Evolutionary conservation across 2,888 invertebrate genomes (phyloP), one percentile per base, ranked within the genome.

Genomic region (Nymphalis polychloros): DNA sequence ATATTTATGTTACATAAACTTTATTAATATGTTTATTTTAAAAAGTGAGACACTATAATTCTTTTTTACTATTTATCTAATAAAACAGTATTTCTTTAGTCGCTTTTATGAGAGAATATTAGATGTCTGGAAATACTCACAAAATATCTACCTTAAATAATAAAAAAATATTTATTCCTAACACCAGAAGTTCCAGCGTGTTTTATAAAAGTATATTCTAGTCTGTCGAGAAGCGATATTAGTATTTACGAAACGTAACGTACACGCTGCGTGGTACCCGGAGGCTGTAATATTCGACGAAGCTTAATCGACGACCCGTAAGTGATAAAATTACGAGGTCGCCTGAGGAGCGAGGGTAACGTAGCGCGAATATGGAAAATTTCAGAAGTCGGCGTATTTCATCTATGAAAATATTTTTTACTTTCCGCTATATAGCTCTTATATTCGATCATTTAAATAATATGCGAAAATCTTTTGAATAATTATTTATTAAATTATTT

Each of bases 281-380:
- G 10, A 64, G 67, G 46, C 27, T 55, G 50, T 64, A 61, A 67
- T 66, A 55, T 66, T 61, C 61, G 52, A 57, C 53, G 65, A 63
- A 53, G 63, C 48, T 41, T 53, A 67, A 57, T 64, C 67, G 67
- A 61, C 60, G 70, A 70, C 47, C 65, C 62, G 61, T 66, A 59
- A 70, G 64, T 67, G 64, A 70, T 70, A 67, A 61, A 50, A 64
- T 70, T 63, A 62, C 48, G 63, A 48, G n/a, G 61, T 31, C 53
- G 27, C 64, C 31, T 49, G 50, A 62, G 61, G 64, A 60, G 55
- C 49, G 64, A 13, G 41, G 23, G 48, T 46, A 55, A 64, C 49
- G 68, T 64, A 69, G 61, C 61, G 61, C 57, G 61, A 64, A 50
- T 60, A 62, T 61, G 53, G 61, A 65, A 65, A 65, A 65, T 66